phyloP scores from a whole-genome alignment of 2,797 vertebrate species.

The Miichthys miiuy region DNA sequence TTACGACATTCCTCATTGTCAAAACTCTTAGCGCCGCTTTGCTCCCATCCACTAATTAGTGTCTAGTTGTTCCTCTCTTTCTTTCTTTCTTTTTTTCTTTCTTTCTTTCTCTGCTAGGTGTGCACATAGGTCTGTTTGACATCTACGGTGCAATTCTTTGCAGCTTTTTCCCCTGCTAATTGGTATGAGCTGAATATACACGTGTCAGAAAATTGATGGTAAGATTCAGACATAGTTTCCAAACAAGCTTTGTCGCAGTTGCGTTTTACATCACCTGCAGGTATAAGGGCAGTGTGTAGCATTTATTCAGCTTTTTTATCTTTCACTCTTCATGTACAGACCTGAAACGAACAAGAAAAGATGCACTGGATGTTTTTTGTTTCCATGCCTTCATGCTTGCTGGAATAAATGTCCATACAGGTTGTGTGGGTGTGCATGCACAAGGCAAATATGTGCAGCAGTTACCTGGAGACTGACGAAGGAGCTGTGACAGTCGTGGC shows the following conservation, averaged over 20 bases:
- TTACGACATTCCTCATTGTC: constrained; percentile 66
- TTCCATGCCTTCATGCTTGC: neutral
- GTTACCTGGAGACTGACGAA: constrained; percentile 49
- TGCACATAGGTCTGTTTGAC: constrained; percentile 45
- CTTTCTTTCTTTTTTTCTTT: constrained; percentile 12
- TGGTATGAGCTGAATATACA: constrained; percentile 31
- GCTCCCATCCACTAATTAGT: constrained; percentile 73
- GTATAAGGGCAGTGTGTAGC: neutral
- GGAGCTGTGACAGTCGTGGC: constrained; percentile 61
- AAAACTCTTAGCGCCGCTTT: constrained; percentile 63
- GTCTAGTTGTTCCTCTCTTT: constrained; percentile 43
- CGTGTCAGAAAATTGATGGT: constrained; percentile 17
- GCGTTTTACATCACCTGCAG: constrained; percentile 18
- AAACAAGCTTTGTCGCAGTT: constrained; percentile 12
- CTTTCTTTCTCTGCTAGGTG: constrained; percentile 25
- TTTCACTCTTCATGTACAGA: neutral
- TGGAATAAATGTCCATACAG: neutral
- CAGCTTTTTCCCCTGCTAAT: constrained; percentile 50
- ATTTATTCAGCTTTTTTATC: constrained; percentile 1
- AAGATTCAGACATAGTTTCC: constrained; percentile 14
- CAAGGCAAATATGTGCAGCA: constrained; percentile 28
- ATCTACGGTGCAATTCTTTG: constrained; percentile 45
- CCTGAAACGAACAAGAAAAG: neutral
- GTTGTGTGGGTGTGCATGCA: constrained; percentile 21
- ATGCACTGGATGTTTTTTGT: constrained; percentile 15